phyloP scores from a whole-genome alignment of 2,113 vertebrate genomes.

The Centropus bengalensis region DNA sequence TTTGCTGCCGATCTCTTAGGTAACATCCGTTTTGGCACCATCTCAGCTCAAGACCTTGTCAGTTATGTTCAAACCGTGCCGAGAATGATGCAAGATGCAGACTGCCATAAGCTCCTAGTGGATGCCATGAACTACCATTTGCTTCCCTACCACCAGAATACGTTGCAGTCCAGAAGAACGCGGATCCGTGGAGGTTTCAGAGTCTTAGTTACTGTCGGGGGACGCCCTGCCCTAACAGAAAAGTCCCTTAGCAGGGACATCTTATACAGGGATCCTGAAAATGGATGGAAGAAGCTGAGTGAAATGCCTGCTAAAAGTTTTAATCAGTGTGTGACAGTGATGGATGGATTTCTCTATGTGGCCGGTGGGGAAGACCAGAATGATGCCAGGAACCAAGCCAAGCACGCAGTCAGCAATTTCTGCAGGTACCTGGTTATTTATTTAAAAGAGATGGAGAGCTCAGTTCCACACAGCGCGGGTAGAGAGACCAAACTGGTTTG shows the following conservation, averaged over 20 bases:
- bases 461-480: neutral
- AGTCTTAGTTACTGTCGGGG: constrained; percentile 93
- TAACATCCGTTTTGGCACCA: constrained; percentile 95
- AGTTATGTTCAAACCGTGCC: constrained; percentile 94
- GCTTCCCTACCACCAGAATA: constrained; percentile 96
- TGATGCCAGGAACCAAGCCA: constrained; percentile 97
- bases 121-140: constrained; percentile 99
- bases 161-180: constrained; percentile 95
- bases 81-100: constrained; percentile 97
- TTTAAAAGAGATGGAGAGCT: neutral
- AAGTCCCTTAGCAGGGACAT: constrained; percentile 98
- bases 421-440: constrained; percentile 87
- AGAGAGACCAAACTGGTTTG: neutral
- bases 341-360: constrained; percentile 98
- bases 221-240: constrained; percentile 93
- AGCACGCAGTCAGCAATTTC: constrained; percentile 98
- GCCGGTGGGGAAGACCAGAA: constrained; percentile 99
- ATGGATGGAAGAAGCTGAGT: constrained; percentile 92
- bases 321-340: constrained; percentile 94
- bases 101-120: constrained; percentile 95
- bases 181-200: constrained; percentile 93
- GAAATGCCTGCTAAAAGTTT: constrained; percentile 99
- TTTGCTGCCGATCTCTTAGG: constrained; percentile 91
- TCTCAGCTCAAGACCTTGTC: constrained; percentile 95
- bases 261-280: constrained; percentile 93